A percentile compares a stretch with the other conserved stretches of the same genome.
Evolutionary conservation across 1,140 invertebrate species (phyloP).

Genomic region (Philopotamus ludificatus): DNA sequence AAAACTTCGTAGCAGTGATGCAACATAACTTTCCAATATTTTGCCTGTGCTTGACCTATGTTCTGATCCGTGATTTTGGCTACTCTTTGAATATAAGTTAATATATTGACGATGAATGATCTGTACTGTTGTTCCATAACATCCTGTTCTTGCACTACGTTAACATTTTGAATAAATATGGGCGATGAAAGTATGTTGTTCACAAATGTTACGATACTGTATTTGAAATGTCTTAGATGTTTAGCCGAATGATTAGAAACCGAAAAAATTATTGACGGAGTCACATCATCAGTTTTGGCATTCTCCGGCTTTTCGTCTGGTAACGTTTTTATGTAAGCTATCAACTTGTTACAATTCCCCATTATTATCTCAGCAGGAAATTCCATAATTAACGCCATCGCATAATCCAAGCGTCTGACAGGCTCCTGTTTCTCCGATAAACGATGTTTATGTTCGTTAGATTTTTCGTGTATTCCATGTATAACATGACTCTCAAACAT

Average conservation of each 20-base stretch:
- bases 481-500: conserved; percentile 68
- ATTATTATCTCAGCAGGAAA: conserved; percentile 66
- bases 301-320: conserved; percentile 61
- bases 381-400: conserved; percentile 63
- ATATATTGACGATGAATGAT: conserved; percentile 64
- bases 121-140: conserved; percentile 64
- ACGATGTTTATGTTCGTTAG: conserved; percentile 43
- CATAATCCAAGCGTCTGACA: conserved; percentile 67
- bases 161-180: conserved; percentile 67
- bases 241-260: conserved; percentile 65
- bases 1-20: conserved; percentile 76
- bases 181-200: conserved; percentile 64
- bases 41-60: conserved; percentile 58
- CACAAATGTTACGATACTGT: conserved; percentile 70
- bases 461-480: conserved; percentile 53
- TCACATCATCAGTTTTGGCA: conserved; percentile 45
- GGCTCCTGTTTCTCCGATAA: conserved; percentile 50
- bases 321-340: conserved; percentile 65
- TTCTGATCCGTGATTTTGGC: conserved; percentile 58
- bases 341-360: conserved; percentile 63
- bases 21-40: conserved; percentile 79
- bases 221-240: conserved; percentile 80
- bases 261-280: conserved; percentile 64
- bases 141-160: conserved; percentile 52
- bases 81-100: conserved; percentile 66